Evolutionary conservation across 2,113 vertebrate genomes (phyloP), one percentile per base, ranked within the genome.

Genomic region (Progne subis): DNA sequence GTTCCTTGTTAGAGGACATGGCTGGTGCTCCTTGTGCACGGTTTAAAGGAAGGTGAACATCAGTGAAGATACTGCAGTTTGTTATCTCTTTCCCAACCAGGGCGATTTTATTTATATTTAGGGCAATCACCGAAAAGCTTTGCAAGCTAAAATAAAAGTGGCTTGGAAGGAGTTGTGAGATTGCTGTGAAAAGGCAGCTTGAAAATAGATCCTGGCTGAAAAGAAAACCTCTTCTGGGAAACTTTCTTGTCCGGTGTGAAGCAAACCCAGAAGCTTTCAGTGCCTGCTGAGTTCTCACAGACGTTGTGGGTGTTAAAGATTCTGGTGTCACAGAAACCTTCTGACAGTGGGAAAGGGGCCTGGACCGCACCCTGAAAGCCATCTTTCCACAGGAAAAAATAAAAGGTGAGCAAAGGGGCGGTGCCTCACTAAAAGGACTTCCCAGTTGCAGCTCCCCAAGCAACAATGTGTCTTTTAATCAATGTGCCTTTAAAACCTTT

Each of bases 201-300:
- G 87, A 79, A 94, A 95, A 94, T 26, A 94, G 86, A 69, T 86
- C 76, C 53, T 71, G 82, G 29, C 56, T 76, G 59, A 94, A 94
- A 74, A 61, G 29, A 29, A 84, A 91, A 84, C n/a, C 28, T 92
- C 74, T 84, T 18, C 67, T 29, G 50, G 82, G 78, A 55, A 84
- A 59, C 77, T 68, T 93, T 86, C 46, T 44, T 72, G 70, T 89
- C 5, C 74, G 57, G 65, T 65, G 53, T 86, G 84, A 57, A 75
- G 47, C n/a, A 91, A 79, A 59, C 72, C 55, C 76, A 52, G 29
- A 86, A 68, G 31, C 68, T 92, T 63, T 74, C 86, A 63, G 5
- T 16, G 4, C 67, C 83, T 84, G 69, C 37, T 94, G 88, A 56
- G 77, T 46, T 52, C 44, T 78, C 8, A 4, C 41, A 82, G 43